Evolutionary conservation across 2,797 vertebrate genomes (phyloP).

Genomic region (Xerus rutilus): DNA sequence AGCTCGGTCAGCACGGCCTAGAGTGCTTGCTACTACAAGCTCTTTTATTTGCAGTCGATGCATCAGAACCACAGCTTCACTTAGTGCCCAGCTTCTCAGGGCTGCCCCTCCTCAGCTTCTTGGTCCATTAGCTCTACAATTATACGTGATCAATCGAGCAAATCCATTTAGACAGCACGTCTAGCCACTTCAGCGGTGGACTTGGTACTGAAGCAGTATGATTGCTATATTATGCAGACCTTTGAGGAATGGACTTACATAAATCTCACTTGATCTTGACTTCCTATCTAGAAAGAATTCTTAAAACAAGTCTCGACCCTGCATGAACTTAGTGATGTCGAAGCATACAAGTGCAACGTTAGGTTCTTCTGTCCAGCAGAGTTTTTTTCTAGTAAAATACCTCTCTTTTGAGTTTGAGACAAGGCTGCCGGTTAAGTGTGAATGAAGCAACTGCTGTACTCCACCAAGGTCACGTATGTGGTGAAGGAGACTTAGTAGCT

Average conservation of each 20-base stretch:
- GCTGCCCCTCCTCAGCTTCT: not conserved
- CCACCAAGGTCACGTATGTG: fast-evolving
- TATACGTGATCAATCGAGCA: not conserved
- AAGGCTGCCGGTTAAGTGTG: not conserved
- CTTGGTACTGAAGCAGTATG: not conserved
- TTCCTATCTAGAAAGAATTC: not conserved
- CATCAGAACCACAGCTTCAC: not conserved
- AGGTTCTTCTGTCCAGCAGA: not conserved
- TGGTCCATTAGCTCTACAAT: slow-evolving; percentile 42
- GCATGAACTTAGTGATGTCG: not conserved
- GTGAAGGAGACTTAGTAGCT: not conserved
- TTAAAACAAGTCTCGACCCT: not conserved
- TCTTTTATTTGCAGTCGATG: not conserved
- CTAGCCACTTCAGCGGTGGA: not conserved
- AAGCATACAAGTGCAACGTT: not conserved
- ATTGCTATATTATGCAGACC: not conserved
- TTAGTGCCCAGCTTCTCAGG: not conserved
- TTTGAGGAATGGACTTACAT: not conserved
- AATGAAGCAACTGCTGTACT: not conserved
- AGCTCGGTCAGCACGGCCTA: not conserved
- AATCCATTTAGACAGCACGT: not conserved
- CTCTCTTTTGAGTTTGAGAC: not conserved
- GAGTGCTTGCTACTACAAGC: not conserved
- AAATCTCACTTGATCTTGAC: not conserved
- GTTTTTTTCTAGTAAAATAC: not conserved